These are phyloP conservation scores for Xanthorhoe designata DNA, from an alignment of 2,888 invertebrate genomes.

Conservation along the genomic window DNA sequence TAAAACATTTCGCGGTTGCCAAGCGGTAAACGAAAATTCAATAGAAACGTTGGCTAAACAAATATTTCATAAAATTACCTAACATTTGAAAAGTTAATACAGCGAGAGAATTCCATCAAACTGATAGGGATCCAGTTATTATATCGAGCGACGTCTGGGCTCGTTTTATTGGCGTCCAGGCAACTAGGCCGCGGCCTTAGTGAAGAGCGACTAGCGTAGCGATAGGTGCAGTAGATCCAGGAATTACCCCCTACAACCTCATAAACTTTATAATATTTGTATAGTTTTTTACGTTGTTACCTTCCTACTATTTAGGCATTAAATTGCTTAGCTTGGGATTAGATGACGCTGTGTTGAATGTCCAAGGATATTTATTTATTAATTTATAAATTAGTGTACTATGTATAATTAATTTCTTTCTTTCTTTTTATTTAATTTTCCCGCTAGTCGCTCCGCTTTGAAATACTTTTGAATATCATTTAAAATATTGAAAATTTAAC, in stretches of 20 bases:
- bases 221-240: too few species aligned
- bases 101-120: slow-evolving; percentile 37
- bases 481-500: slow-evolving; percentile 18
- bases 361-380: too few species aligned
- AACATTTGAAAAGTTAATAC: slow-evolving; percentile 27
- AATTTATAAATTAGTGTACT: too few species aligned
- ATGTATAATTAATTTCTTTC: too few species aligned
- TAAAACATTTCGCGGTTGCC: slow-evolving; percentile 23
- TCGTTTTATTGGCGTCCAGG: slow-evolving; percentile 25
- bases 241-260: too few species aligned
- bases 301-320: too few species aligned
- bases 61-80: slow-evolving; percentile 38
- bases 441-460: slow-evolving; percentile 4
- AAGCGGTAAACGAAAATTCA: slow-evolving; percentile 40
- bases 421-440: too few species aligned
- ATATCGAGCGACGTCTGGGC: slow-evolving; percentile 45
- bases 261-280: too few species aligned
- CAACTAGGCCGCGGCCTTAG: slow-evolving; percentile 6
- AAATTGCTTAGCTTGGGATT: too few species aligned
- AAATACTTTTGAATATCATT: background rate
- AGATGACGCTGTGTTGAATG: too few species aligned
- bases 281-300: too few species aligned
- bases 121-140: slow-evolving; percentile 51
- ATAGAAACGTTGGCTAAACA: slow-evolving; percentile 13
- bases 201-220: slow-evolving; percentile 9